Evolutionary conservation across 2,888 invertebrate species (phyloP), one percentile per base, ranked within the genome.

Genomic region (Oscheius sp.): DNA sequence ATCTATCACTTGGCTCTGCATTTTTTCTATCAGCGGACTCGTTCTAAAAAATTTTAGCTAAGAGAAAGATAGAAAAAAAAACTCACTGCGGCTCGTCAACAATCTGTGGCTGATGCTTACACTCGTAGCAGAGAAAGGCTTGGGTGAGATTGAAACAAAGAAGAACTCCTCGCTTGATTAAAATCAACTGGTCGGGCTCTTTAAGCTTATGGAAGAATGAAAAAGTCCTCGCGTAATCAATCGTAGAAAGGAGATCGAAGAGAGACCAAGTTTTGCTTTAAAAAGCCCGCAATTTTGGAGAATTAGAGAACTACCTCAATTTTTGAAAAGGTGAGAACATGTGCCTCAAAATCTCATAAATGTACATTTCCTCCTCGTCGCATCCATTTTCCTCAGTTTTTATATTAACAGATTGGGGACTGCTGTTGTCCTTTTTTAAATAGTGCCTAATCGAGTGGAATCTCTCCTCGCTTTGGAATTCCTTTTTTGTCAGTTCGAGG

Each of bases 161-260:
- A 4, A 48, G 23, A 25, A 20, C 48, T 3, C 48, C 48, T 12
- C 48, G 48, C 23, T 48, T 48, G 3, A 48, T 3, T 5, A 48
- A 25, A 3, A 48, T 4, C 23, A 23, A 25, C 23, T 48, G 48
- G 25, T 48, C 48, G 12, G 20, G 23, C 12, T 48, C 48, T 5
- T 12, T 6, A 4, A 79, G 69, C 50, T 71, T 57, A 10, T 73
- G 66, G 27, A 77, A 70, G 53, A 79, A 79, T 61, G 71, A 70
- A 50, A 79, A 79, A 0, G 79, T 76, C 34, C 75, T 75, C 0
- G 74, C 75, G 57, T 77, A 79, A 45, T 79, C 79, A 0, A 79
- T 73, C 0, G 76, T 65, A 1, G 72, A 68, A 17, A 77, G 45
- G 2, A 73, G 46, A 39, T 79, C 79, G 23, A 65, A 76, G 6